These are phyloP conservation scores for Oostethus manadensis DNA, from an alignment of 2,113 vertebrate species.

Conservation along the genomic window DNA sequence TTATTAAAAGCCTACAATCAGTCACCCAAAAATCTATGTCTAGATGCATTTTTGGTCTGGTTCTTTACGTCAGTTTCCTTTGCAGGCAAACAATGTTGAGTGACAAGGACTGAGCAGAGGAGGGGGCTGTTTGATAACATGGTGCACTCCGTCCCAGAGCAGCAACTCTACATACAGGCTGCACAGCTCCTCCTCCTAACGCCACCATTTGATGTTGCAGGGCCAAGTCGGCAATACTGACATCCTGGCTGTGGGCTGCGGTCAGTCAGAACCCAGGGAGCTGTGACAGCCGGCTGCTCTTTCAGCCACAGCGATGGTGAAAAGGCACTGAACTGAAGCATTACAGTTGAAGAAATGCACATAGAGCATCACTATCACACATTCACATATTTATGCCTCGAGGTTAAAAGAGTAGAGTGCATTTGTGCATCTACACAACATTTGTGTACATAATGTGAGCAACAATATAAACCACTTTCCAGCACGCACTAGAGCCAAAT, in stretches of 20 bases:
- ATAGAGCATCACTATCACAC: slow-evolving; percentile 19
- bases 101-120: slow-evolving; percentile 52
- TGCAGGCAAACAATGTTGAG: slow-evolving; percentile 26
- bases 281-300: slow-evolving; percentile 61
- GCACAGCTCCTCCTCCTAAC: slow-evolving; percentile 42
- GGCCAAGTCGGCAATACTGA: slow-evolving; percentile 36
- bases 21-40: slow-evolving; percentile 22
- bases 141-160: slow-evolving; percentile 31
- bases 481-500: slow-evolving; percentile 26
- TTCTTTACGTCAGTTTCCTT: slow-evolving; percentile 26
- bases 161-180: slow-evolving; percentile 28
- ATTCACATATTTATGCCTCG: slow-evolving; percentile 16
- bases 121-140: slow-evolving; percentile 61
- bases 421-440: slow-evolving; percentile 11
- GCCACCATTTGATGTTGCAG: slow-evolving; percentile 55
- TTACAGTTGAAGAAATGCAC: slow-evolving; percentile 22
- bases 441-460: neutral
- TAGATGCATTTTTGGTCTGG: slow-evolving; percentile 19
- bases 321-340: slow-evolving; percentile 36
- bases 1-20: slow-evolving; percentile 44
- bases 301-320: slow-evolving; percentile 43
- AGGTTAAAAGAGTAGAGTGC: slow-evolving; percentile 17
- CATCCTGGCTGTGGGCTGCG: slow-evolving; percentile 50
- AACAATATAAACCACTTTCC: slow-evolving; percentile 8
- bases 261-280: slow-evolving; percentile 60